A percentile compares a stretch with the other conserved stretches of the same genome.
phyloP scores from a whole-genome alignment of 2,888 invertebrate species.

The Epicampocera succincta region DNA sequence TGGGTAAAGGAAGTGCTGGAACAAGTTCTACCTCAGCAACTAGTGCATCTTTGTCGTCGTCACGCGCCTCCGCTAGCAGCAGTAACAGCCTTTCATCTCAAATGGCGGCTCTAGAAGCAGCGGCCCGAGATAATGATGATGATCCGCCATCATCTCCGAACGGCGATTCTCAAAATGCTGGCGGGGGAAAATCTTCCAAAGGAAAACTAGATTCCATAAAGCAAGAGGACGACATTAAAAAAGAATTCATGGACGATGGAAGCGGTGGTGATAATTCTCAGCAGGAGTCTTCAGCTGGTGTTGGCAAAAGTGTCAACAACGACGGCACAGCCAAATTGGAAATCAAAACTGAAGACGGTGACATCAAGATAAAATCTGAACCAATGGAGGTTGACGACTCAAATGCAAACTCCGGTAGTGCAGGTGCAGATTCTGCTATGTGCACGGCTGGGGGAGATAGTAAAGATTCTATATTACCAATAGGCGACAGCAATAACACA shows the following conservation, averaged over 20 bases:
- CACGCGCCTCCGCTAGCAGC: slow-evolving; percentile 77
- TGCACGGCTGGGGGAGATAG: slow-evolving; percentile 82
- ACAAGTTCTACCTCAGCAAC: slow-evolving; percentile 72
- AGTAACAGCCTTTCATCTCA: slow-evolving; percentile 85
- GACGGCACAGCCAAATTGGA: slow-evolving; percentile 83
- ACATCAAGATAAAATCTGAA: slow-evolving; percentile 82
- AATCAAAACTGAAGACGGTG: slow-evolving; percentile 76
- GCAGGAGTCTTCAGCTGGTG: slow-evolving; percentile 81
- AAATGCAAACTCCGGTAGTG: slow-evolving; percentile 54
- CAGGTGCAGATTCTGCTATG: slow-evolving; percentile 74
- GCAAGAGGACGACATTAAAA: slow-evolving; percentile 86
- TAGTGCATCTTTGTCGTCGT: slow-evolving; percentile 53
- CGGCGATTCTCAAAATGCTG: slow-evolving; percentile 76
- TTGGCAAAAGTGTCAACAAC: slow-evolving; percentile 85
- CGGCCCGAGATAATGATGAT: slow-evolving; percentile 86
- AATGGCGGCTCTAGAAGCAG: slow-evolving; percentile 88
- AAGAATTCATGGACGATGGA: slow-evolving; percentile 85
- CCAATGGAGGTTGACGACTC: slow-evolving; percentile 80
- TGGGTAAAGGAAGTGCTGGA: slow-evolving; percentile 75
- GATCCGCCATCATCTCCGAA: slow-evolving; percentile 85
- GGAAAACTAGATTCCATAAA: slow-evolving; percentile 87
- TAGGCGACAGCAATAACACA: slow-evolving; percentile 77
- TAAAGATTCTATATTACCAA: slow-evolving; percentile 85
- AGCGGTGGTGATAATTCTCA: slow-evolving; percentile 81
- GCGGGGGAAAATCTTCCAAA: slow-evolving; percentile 81